These are phyloP conservation scores for Montipora capitata DNA, from an alignment of 92 coral and sea anemone species.

Conservation along the genomic window DNA sequence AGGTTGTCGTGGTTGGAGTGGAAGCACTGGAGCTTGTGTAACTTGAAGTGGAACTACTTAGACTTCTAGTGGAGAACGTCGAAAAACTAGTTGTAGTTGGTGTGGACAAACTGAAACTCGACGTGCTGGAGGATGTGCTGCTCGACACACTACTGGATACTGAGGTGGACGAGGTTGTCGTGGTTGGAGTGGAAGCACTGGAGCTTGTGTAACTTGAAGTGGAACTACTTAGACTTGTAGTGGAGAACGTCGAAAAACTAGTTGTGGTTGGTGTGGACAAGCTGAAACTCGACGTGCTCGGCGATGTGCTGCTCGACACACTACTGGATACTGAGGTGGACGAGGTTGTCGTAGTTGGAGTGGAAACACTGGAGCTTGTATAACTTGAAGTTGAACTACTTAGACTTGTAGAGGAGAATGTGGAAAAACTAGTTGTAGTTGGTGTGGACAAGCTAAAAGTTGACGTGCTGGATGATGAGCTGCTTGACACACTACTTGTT, in stretches of 20 bases:
- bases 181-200: background rate
- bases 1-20: conserved; percentile 2
- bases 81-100: no score
- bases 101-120: background rate
- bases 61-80: no score
- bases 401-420: background rate
- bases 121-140: background rate
- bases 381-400: conserved; percentile 17
- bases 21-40: background rate
- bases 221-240: no score
- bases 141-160: conserved; percentile 10
- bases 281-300: background rate
- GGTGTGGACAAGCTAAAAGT: conserved; percentile 17
- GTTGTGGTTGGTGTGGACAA: background rate
- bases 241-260: no score
- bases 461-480: no score
- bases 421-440: background rate
- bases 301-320: background rate
- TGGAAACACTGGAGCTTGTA: conserved; percentile 2
- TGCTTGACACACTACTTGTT: no score
- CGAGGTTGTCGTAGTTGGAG: conserved; percentile 9
- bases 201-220: background rate
- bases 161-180: background rate
- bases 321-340: background rate
- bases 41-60: no score